phyloP scores from a whole-genome alignment of 2,888 invertebrate species.

The Euphydryas editha region DNA sequence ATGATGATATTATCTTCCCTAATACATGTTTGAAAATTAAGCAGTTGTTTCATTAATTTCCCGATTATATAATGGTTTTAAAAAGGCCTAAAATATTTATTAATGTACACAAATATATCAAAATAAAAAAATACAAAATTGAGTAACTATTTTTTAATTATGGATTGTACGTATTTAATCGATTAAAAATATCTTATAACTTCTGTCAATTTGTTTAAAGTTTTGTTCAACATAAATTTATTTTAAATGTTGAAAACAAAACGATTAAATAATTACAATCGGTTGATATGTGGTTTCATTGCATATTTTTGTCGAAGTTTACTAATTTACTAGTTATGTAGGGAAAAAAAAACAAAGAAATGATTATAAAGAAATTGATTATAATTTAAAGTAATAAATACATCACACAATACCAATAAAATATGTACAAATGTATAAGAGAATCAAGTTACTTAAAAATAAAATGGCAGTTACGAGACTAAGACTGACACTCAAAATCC shows the following conservation, averaged over 20 bases:
- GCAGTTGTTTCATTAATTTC: conserved; percentile 50
- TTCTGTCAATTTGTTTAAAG: too few species aligned
- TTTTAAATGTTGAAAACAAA: too few species aligned
- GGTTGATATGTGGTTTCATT: too few species aligned
- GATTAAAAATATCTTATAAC: too few species aligned
- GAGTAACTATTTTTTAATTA: too few species aligned
- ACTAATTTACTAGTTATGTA: background rate
- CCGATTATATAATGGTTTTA: too few species aligned
- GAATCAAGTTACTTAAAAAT: background rate
- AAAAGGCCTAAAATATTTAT: too few species aligned
- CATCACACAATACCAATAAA: conserved; percentile 11
- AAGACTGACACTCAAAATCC: background rate
- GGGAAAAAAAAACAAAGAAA: background rate
- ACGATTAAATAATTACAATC: too few species aligned
- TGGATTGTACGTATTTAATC: too few species aligned
- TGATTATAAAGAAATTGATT: conserved; percentile 3
- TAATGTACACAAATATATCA: too few species aligned
- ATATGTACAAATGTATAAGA: conserved; percentile 8
- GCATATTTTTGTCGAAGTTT: background rate
- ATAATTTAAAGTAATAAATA: conserved; percentile 10
- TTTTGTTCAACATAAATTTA: too few species aligned
- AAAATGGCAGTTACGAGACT: conserved; percentile 16
- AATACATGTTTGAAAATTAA: conserved; percentile 75
- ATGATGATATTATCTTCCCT: conserved; percentile 77
- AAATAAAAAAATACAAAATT: too few species aligned